Percentiles rank a stretch among this genome's conserved stretches.
These are phyloP conservation scores for Cartodere bifasciata DNA, from an alignment of 2,888 invertebrate genomes.

Conservation along the genomic window DNA sequence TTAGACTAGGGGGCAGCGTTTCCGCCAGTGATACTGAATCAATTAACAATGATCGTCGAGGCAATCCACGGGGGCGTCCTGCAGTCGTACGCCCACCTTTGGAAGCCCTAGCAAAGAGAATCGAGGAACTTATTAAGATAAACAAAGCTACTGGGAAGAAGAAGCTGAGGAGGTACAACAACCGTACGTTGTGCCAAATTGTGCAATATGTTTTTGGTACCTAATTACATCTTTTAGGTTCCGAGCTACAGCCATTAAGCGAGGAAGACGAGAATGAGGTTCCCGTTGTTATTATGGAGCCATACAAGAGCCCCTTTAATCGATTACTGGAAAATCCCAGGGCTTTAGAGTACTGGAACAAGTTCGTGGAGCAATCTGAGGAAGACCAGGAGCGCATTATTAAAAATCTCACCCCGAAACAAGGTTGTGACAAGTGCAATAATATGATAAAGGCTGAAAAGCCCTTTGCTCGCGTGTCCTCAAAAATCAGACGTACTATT, in stretches of 20 bases:
- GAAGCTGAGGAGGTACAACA: constrained; percentile 23
- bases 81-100: constrained; percentile 14
- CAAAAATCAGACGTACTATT: constrained; percentile 24
- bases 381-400: constrained; percentile 23
- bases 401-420: constrained; percentile 12
- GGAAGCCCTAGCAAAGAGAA: constrained; percentile 7
- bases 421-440: constrained; percentile 1
- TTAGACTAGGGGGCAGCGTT: constrained; percentile 15
- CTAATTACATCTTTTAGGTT: constrained; percentile 15
- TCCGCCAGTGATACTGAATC: constrained; percentile 25
- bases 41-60: constrained; percentile 17
- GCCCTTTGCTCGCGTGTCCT: constrained; percentile 21
- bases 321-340: constrained; percentile 22
- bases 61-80: constrained; percentile 10
- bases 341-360: constrained; percentile 26
- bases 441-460: constrained; percentile 12
- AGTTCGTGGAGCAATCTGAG: constrained; percentile 26
- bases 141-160: constrained; percentile 23
- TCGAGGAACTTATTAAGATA: constrained; percentile 19
- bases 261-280: constrained; percentile 22
- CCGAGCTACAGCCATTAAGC: constrained; percentile 22
- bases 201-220: constrained; percentile 2
- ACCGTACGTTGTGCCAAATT: constrained; percentile 19
- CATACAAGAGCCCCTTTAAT: constrained; percentile 24
- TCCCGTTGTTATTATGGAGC: constrained; percentile 21